These are phyloP conservation scores for Budorcas taxicolor DNA, from an alignment of 2,113 vertebrate genomes.

Conservation along the genomic window DNA sequence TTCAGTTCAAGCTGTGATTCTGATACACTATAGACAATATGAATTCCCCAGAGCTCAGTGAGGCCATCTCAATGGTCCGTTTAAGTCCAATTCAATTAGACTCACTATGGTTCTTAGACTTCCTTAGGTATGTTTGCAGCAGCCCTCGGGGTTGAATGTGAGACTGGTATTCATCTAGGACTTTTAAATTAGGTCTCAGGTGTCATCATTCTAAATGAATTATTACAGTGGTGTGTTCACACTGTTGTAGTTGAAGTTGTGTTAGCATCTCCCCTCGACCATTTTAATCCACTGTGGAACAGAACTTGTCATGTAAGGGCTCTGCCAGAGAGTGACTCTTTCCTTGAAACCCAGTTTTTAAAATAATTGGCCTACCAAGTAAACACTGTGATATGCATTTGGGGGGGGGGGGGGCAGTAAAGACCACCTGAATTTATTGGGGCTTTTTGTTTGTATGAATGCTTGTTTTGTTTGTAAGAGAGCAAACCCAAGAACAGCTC, in stretches of 20 bases:
- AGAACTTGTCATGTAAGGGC: constrained; percentile 76
- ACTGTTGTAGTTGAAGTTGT: constrained; percentile 82
- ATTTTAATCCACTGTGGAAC: constrained; percentile 77
- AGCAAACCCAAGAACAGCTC: background rate
- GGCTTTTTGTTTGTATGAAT: background rate
- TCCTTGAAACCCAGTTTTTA: constrained; percentile 73
- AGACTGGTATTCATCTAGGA: constrained; percentile 85
- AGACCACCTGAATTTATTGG: constrained; percentile 2
- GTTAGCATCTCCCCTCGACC: constrained; percentile 81
- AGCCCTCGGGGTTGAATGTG: constrained; percentile 86
- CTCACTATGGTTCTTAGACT: constrained; percentile 87
- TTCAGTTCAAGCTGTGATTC: constrained; percentile 88
- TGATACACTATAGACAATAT: constrained; percentile 87
- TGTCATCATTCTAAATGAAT: constrained; percentile 89
- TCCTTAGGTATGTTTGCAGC: constrained; percentile 84
- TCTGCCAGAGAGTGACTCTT: constrained; percentile 74
- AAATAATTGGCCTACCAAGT: constrained; percentile 72
- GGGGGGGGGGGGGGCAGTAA: background rate
- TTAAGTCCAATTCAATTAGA: constrained; percentile 89
- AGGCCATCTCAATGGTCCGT: constrained; percentile 87
- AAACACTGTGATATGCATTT: constrained; percentile 46
- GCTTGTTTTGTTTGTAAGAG: constrained; percentile 1
- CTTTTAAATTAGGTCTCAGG: constrained; percentile 89
- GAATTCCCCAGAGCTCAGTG: constrained; percentile 83
- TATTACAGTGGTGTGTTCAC: constrained; percentile 84